A percentile compares a stretch with the other conserved stretches of the same genome.
phyloP scores from a whole-genome alignment of 2,888 invertebrate genomes.

The Tortrix viridana region DNA sequence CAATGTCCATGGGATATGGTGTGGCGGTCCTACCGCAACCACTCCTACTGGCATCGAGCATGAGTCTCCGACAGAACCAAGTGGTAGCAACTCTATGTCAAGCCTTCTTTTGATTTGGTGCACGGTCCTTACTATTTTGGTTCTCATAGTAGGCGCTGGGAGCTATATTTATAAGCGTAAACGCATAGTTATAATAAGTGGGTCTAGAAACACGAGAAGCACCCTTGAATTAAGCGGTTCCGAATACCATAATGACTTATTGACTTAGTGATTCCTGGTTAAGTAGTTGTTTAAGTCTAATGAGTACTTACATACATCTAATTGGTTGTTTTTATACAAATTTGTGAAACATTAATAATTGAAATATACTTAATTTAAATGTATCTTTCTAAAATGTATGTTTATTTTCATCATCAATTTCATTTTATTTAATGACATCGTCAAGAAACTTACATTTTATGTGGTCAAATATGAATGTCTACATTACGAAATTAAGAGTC shows the following conservation, averaged over 20 bases:
- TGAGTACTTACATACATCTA: neutral
- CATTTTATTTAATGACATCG: no score
- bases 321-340: neutral
- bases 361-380: no score
- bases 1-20: constrained; percentile 73
- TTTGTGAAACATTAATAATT: neutral
- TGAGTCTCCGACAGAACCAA: neutral
- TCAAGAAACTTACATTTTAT: no score
- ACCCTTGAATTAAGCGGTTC: constrained; percentile 55
- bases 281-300: neutral
- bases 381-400: no score
- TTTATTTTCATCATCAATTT: no score
- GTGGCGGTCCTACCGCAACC: constrained; percentile 55
- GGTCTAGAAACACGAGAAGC: constrained; percentile 52
- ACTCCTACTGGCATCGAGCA: constrained; percentile 23
- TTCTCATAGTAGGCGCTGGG: constrained; percentile 42
- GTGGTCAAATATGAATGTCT: no score
- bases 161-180: constrained; percentile 42
- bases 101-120: constrained; percentile 48
- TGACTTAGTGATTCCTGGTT: constrained; percentile 1
- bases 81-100: constrained; percentile 20
- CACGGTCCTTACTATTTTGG: constrained; percentile 47
- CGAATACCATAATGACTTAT: constrained; percentile 53
- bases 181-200: constrained; percentile 41
- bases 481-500: no score